Evolutionary conservation across 2,888 invertebrate genomes (phyloP), one percentile per base, ranked within the genome.

Genomic region (Drosophila affinis): DNA sequence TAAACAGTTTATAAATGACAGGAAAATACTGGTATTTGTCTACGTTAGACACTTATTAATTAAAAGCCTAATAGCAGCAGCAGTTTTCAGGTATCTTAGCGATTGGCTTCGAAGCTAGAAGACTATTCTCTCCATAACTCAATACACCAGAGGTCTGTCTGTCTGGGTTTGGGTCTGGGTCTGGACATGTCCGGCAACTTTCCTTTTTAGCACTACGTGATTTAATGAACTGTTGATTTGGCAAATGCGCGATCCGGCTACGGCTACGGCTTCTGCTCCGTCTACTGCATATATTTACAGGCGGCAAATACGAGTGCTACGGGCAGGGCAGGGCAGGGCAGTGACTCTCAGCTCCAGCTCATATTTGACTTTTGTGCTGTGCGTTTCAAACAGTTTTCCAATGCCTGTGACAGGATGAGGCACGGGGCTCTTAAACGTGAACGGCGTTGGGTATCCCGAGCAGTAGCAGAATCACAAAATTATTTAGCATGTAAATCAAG

Each of bases 401-500:
- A 54, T 58, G 62, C 27, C 45, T 29, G 48, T 44, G 65, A 52
- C 64, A 52, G 29, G 52, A 7, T 29, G 29, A 9, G 29, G 29
- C 29, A 2, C 9, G 29, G 29, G 29, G 9, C 7, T 9, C 7
- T 29, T 29, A 27, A 27, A 7, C 27, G 27, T 27, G 27, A 52
- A 34, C 39, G 32, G 10, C 10, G 12, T 10, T 6, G 7, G 9
- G 24, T 12, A 39, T 44, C 24, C 24, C 14, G 29, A 34, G 39
- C 12, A 14, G 29, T 6, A 46, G 47, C 12, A 47, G 47, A 49
- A 70, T 64, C 69, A 57, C 71, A 76, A 86, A 77, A 85, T 86
- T 84, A 87, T 86, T 86, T 86, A 85, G 82, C 82, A 87, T 86
- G 87, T 87, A 86, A 87, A 86, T 87, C 87, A 87, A 76, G 73